phyloP scores from a whole-genome alignment of 2,888 invertebrate genomes.

The Odontocolon sp. region DNA sequence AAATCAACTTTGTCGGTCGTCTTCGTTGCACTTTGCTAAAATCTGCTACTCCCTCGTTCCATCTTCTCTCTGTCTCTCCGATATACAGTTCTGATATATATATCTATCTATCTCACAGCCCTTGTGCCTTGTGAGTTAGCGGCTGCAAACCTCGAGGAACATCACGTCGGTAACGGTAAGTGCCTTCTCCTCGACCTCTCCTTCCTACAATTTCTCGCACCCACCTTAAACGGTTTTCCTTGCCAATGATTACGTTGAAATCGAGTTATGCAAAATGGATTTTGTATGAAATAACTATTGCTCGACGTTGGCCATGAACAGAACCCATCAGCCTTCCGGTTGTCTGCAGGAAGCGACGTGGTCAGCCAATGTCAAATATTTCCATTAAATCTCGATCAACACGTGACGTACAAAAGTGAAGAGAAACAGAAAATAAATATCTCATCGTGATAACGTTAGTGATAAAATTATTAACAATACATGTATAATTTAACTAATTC shows the following conservation, averaged over 20 bases:
- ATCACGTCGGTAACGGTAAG: conserved; percentile 46
- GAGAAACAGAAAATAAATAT: too few species aligned
- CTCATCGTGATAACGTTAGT: too few species aligned
- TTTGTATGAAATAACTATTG: conserved; percentile 77
- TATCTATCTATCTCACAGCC: neutral
- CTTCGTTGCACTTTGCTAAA: conserved; percentile 11
- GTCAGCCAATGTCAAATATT: too few species aligned
- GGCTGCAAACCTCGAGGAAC: conserved; percentile 24
- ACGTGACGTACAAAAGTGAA: too few species aligned
- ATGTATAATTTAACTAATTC: too few species aligned
- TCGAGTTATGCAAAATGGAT: conserved; percentile 78
- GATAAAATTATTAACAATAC: too few species aligned
- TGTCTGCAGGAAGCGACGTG: neutral
- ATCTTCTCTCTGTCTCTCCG: neutral
- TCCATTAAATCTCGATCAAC: too few species aligned
- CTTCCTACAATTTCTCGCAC: conserved; percentile 25
- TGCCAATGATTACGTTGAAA: conserved; percentile 76
- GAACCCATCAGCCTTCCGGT: neutral
- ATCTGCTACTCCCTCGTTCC: neutral
- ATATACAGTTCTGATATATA: neutral
- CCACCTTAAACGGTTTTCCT: conserved; percentile 70
- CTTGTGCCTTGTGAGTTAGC: neutral
- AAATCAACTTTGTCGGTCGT: conserved; percentile 70
- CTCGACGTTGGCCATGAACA: conserved; percentile 37
- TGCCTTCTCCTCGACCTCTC: conserved; percentile 45